Percentiles rank a stretch among this genome's conserved stretches.
Conservation (phyloP, 2,113 vertebrate genomes). For the Archilochus colubris region DNA sequence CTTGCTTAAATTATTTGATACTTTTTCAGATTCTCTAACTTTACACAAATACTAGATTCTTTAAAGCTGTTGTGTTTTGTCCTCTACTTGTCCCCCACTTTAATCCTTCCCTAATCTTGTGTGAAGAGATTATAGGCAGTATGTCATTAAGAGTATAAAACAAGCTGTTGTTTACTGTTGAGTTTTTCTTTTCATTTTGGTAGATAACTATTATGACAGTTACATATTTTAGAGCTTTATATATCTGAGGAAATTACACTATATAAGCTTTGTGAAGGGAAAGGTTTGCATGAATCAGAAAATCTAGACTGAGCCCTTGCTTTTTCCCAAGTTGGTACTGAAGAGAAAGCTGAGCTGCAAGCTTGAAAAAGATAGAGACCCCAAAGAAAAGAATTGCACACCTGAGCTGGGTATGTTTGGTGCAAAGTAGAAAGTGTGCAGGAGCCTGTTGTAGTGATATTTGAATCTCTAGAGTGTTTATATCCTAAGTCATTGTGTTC, state of each 20-base stretch:
- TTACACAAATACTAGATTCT: not conserved
- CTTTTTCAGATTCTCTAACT: not conserved
- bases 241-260: not conserved
- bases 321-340: not conserved
- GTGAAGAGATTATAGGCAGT: constrained; percentile 60
- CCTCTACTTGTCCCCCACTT: constrained; percentile 69
- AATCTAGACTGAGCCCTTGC: not conserved
- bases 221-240: not conserved
- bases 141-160: constrained; percentile 33
- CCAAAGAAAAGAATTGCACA: not conserved
- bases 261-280: not conserved
- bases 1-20: not conserved
- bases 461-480: not conserved
- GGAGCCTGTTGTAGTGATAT: not conserved
- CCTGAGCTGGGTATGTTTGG: not conserved
- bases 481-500: not conserved
- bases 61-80: not conserved
- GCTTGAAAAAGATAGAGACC: not conserved
- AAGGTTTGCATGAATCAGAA: not conserved
- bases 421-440: not conserved
- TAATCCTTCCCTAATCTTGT: constrained; percentile 71
- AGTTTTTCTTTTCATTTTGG: not conserved
- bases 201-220: not conserved
- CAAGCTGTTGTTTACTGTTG: constrained; percentile 53
- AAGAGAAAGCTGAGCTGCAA: not conserved